Conservation (phyloP, 1,140 invertebrate species). For the Caenorhabditis inopinata region DNA sequence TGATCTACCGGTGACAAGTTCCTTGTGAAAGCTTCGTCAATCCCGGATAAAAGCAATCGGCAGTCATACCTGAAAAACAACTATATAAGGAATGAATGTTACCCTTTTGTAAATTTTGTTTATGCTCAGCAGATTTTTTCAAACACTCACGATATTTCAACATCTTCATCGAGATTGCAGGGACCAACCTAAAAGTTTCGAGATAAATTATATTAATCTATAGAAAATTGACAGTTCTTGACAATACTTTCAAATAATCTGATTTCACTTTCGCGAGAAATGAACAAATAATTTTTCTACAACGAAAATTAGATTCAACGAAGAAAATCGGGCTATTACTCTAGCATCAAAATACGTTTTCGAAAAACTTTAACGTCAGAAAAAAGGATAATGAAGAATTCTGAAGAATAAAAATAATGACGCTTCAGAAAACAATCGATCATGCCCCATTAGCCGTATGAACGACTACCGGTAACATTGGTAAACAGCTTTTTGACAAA, state of each 20-base stretch:
- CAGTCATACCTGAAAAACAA: conserved; percentile 82
- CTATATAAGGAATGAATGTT: background rate
- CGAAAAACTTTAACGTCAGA: too few relatives aligned
- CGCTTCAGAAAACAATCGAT: background rate
- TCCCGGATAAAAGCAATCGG: conserved; percentile 77
- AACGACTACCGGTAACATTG: background rate
- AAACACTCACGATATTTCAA: background rate
- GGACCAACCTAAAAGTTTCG: background rate
- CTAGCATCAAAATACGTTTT: too few relatives aligned
- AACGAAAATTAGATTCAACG: too few relatives aligned
- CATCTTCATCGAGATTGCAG: background rate
- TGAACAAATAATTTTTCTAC: too few relatives aligned
- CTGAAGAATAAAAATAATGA: background rate
- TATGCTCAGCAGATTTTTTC: background rate
- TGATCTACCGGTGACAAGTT: background rate
- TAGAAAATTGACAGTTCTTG: too few relatives aligned
- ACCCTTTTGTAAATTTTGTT: background rate
- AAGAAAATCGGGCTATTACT: too few relatives aligned
- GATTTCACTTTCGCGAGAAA: too few relatives aligned
- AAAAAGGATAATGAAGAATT: too few relatives aligned
- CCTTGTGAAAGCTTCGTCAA: conserved; percentile 46
- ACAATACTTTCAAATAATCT: too few relatives aligned
- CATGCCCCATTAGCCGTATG: too few relatives aligned
- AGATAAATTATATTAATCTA: background rate
- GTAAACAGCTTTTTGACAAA: background rate